Base-by-base conservation (phyloP, 2,888 invertebrate genomes). In the Crepidodera aurea region DNA sequence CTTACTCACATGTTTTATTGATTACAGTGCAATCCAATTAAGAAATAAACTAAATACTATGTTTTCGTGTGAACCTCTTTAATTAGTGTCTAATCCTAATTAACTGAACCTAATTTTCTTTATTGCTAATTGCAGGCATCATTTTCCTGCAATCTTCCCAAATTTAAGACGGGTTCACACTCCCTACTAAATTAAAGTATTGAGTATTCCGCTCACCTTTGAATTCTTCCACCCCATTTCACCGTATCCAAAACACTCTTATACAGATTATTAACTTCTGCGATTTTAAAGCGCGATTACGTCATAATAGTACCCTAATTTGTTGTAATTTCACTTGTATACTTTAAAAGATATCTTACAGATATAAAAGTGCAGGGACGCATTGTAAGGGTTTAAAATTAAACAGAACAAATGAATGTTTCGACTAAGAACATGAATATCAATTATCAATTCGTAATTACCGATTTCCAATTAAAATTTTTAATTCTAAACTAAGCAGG, bases 131-230 rank as follows among this genome's bases (percentile, higher is more conserved):
- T 13, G 37, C 15, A 37, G 37, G 7, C 15, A 6, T 2, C 15
- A 37, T 15, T 37, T 37, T 15, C 37, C 6, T 37, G 12, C 37
- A 37, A 2, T 37, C 15, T 1, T 2, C 15, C 7, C 15, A 13
- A 37, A 37, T 37, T 37, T 4, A 37, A 6, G 13, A 37, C 15
- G 15, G 6, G 13, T 8, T 2, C 13, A 37, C 13, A 13, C 15
- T 2, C 13, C 37, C 37, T 10, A 37, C 2, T 37, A 37, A 37
- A 37, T 37, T 37, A 37, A 37, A 37, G 15, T 15, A 37, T 37
- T 37, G 37, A 37, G 37, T 37, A 37, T 37, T 37, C 37, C 15
- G 15, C 37, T 37, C 15, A 37, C 37, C 37, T 37, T 13, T 37
- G 6, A 37, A 37, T 37, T 37, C 37, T 37, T 37, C 37, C 15